Base-by-base conservation (phyloP, 2,113 vertebrate genomes). In the Thomomys bottae region DNA sequence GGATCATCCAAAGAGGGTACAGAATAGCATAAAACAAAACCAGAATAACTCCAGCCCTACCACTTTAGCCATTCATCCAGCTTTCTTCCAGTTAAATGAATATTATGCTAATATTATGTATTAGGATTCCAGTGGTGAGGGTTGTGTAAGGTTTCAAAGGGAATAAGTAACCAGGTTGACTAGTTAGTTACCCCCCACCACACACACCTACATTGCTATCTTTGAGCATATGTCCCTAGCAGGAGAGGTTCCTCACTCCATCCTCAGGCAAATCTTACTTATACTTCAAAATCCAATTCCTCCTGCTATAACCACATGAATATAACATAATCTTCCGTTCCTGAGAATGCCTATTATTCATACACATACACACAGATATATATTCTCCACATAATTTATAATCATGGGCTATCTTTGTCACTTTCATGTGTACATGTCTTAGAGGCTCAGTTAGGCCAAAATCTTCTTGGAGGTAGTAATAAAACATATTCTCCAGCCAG, bases 21-120 rank as follows among this genome's bases (percentile, higher is more conserved):
- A 59, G 64, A 89, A 92, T 78, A 40, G 14, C 21, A 36, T 34
- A 54, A 90, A 72, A 30, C 59, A 82, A 63, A 73, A 88, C 36
- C 38, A 79, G 49, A 76, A 49, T 28, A 42, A 57, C 17, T 11
- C 38, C 5, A 36, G 32, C 67, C 45, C 45, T 49, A 49, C 45
- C 45, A n/a, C n/a, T n/a, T n/a, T n/a, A n/a, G n/a, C n/a, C n/a
- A n/a, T n/a, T n/a, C n/a, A n/a, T n/a, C n/a, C n/a, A 49, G 45
- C 45, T 49, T 49, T 49, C 45, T 49, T 49, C 45, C 14, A 2
- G 45, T 49, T 49, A 49, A 49, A 11, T 49, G 45, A 49, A 49
- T 49, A 49, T 49, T 49, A 49, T 12, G 14, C 45, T 49, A 49
- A 11, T 49, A 49, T 49, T 49, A 49, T 49, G 45, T 49, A 49